phyloP scores from a whole-genome alignment of 2,888 invertebrate species.

The Ochlodes sylvanus region DNA sequence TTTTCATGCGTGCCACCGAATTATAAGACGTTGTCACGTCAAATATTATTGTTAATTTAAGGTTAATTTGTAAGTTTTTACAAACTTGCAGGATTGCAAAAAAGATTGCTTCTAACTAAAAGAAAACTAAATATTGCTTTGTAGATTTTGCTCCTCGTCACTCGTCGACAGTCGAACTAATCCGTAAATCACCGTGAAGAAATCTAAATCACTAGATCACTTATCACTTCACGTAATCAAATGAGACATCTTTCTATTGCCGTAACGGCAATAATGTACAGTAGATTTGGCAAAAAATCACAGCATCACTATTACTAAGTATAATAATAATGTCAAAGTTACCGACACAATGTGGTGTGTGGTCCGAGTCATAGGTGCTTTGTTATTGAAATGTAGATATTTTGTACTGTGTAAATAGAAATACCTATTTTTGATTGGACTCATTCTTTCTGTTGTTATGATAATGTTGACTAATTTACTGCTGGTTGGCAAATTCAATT shows the following conservation, averaged over 20 bases:
- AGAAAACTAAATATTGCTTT: background rate
- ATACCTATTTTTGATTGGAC: too few relatives aligned
- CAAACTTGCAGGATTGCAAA: too few relatives aligned
- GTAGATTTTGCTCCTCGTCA: background rate
- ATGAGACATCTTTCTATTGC: constrained; percentile 30
- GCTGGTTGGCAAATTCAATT: too few relatives aligned
- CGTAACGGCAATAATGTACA: constrained; percentile 8
- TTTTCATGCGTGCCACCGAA: too few relatives aligned
- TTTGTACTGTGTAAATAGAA: too few relatives aligned
- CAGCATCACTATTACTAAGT: constrained; percentile 11
- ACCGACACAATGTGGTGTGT: constrained; percentile 17
- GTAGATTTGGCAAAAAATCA: constrained; percentile 24
- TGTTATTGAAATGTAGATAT: too few relatives aligned
- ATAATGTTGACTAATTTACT: too few relatives aligned
- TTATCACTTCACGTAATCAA: constrained; percentile 26
- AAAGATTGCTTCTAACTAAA: too few relatives aligned
- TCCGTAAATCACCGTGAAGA: constrained; percentile 21
- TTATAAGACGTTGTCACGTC: too few relatives aligned
- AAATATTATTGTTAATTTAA: too few relatives aligned
- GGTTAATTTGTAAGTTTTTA: too few relatives aligned
- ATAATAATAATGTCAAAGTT: constrained; percentile 24
- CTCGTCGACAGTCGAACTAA: constrained; percentile 1
- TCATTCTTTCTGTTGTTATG: too few relatives aligned
- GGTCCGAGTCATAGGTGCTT: constrained; percentile 1
- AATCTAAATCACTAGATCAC: constrained; percentile 31